Conservation (phyloP, 2,113 vertebrate species). For the Rhinogobius similis region DNA sequence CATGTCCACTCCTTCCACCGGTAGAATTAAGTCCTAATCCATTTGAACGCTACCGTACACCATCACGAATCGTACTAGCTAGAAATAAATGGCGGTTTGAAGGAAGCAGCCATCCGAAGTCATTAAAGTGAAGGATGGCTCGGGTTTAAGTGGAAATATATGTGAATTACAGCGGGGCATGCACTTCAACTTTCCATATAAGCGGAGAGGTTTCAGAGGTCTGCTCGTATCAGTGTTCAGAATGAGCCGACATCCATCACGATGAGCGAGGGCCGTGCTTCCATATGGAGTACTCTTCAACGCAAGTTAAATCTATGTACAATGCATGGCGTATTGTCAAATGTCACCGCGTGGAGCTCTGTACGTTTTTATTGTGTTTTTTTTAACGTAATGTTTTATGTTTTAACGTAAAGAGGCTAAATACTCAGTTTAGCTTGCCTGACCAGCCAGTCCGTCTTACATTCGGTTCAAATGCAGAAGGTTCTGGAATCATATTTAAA, state of each 20-base stretch:
- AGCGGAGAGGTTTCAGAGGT: background rate
- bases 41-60: conserved; percentile 17
- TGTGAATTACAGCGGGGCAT: background rate
- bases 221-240: background rate
- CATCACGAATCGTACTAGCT: conserved; percentile 2
- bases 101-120: conserved; percentile 8
- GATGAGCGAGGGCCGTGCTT: background rate
- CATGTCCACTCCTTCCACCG: conserved; percentile 44
- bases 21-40: conserved; percentile 38
- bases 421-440: too few species aligned
- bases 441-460: too few species aligned
- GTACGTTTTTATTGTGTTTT: background rate
- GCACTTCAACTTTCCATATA: background rate
- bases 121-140: background rate
- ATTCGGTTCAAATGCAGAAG: too few species aligned
- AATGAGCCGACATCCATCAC: background rate
- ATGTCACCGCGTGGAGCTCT: background rate
- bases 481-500: too few species aligned
- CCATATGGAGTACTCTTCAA: background rate
- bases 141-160: conserved; percentile 9
- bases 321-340: background rate
- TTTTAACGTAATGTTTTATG: too few species aligned
- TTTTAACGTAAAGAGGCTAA: too few species aligned
- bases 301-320: background rate
- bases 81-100: conserved; percentile 35